A percentile compares a stretch with the other conserved stretches of the same genome.
phyloP scores from a whole-genome alignment of 35 echinoderm and acorn worm species.

The Ptychodera flava region DNA sequence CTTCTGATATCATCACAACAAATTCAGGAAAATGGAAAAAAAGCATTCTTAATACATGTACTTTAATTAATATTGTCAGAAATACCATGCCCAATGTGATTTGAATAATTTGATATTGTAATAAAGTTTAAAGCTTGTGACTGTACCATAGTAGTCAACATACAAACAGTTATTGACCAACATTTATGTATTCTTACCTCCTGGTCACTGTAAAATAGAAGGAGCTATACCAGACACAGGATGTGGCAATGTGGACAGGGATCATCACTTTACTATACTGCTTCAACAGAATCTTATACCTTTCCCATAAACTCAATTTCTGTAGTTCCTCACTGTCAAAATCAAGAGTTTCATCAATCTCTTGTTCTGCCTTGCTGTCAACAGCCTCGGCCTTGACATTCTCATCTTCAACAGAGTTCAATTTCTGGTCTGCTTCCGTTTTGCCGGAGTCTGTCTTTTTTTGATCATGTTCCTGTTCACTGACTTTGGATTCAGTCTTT shows the following conservation, averaged over 20 bases:
- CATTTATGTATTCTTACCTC: no score
- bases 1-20: no score
- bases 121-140: no score
- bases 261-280: slow-evolving; percentile 89
- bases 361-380: background rate
- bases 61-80: no score
- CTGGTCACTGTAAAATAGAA: slow-evolving; percentile 80
- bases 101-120: no score
- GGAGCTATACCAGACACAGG: slow-evolving; percentile 83
- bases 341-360: background rate
- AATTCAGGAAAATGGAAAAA: no score
- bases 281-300: slow-evolving; percentile 82
- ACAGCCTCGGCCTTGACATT: background rate
- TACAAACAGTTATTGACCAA: no score
- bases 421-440: background rate
- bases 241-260: slow-evolving; percentile 85
- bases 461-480: background rate
- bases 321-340: background rate
- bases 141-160: no score
- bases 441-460: background rate
- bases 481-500: background rate
- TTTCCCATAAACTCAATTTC: background rate
- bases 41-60: no score
- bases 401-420: background rate
- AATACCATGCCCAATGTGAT: no score